Evolutionary conservation across 1,140 invertebrate genomes (phyloP), one percentile per base, ranked within the genome.

Genomic region (Dreissena polymorpha): DNA sequence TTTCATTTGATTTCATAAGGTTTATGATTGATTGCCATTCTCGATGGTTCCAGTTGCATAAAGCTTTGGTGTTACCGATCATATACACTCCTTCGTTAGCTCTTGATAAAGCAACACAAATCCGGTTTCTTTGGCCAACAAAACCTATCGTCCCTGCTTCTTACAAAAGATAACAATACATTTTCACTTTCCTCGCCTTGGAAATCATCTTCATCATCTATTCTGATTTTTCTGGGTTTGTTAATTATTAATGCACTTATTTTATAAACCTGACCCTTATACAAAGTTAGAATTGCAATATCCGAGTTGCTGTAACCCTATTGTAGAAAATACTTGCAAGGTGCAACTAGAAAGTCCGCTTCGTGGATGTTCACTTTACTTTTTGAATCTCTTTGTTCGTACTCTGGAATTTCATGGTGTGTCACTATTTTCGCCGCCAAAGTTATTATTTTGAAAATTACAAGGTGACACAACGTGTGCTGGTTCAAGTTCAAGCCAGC

Each of bases 121-220:
- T 94, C 68, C 97, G 93, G 92, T 97, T 98, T 64, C 95, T 94
- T 64, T 94, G 95, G 23, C 94, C 94, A 13, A 98, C 90, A 93
- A 97, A 98, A 6, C 97, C 97, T 89, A 97, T 95, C 50, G 94
- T 94, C 14, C 94, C 93, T 18, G 90, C 95, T 97, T 85, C 97
- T 93, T 0, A 98, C 97, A 10, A 98, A 92, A 0, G 97, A 97
- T 12, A 98, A 89, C 5, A 98, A 88, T 79, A 98, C 96, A 57
- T 98, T 97, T 85, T 97, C 95, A 57, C 95, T 96, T 92, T 98
- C 97, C 91, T 97, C 96, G 0, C 97, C 97, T 94, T 92, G 91
- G 71, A 88, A 92, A 83, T 96, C 97, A 91, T 98, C 97, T 0
- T 97, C 95, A 12, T 95, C 94, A 51, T 94, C 94, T 27, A 97